phyloP scores from a whole-genome alignment of 2,888 invertebrate species.

The Rhingia campestris region DNA sequence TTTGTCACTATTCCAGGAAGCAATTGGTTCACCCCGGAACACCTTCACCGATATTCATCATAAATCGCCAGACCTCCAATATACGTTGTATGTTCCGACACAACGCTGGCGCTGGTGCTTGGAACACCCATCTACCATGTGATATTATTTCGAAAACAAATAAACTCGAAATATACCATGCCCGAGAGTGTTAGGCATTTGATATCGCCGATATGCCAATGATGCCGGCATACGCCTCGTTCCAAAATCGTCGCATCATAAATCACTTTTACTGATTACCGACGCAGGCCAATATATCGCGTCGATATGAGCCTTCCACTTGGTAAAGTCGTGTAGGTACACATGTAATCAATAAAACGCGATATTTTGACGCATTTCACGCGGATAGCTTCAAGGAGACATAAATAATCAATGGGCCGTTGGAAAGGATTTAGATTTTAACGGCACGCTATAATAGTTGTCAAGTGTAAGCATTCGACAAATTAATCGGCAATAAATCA shows the following conservation, averaged over 20 bases:
- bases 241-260: constrained; percentile 7
- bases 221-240: neutral
- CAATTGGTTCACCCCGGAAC: neutral
- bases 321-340: neutral
- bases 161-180: constrained; percentile 14
- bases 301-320: neutral
- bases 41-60: neutral
- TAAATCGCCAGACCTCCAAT: constrained; percentile 8
- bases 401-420: constrained; percentile 7
- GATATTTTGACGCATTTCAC: constrained; percentile 21
- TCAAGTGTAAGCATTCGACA: constrained; percentile 6
- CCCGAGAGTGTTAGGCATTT: neutral
- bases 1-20: constrained; percentile 5
- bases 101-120: neutral
- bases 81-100: neutral
- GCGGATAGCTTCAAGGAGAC: neutral
- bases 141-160: constrained; percentile 26
- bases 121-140: constrained; percentile 3
- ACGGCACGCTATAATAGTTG: constrained; percentile 21
- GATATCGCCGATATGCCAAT: neutral
- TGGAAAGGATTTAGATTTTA: constrained; percentile 13
- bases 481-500: constrained; percentile 16
- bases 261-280: constrained; percentile 17
- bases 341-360: constrained; percentile 2
- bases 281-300: neutral